Conservation (phyloP, 2,888 invertebrate species). For the Chymomyza procnemis region DNA sequence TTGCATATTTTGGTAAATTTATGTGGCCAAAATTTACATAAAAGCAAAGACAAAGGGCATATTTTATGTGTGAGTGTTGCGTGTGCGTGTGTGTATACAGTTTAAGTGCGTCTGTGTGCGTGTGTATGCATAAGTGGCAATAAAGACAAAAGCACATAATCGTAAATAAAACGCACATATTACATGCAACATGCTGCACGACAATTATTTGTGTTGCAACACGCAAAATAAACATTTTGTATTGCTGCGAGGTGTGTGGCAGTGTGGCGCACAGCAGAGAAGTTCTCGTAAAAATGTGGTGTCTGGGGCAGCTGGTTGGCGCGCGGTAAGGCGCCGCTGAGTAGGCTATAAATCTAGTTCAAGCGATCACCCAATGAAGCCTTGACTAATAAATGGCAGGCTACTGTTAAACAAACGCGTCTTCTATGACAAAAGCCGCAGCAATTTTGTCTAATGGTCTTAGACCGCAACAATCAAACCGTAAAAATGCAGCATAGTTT, state of each 20-base stretch:
- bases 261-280: constrained; percentile 24
- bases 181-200: constrained; percentile 65
- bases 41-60: constrained; percentile 37
- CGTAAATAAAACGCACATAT: constrained; percentile 55
- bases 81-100: constrained; percentile 9
- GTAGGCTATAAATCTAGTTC: no score
- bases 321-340: no score
- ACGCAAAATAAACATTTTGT: constrained; percentile 64
- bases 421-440: no score
- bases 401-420: no score
- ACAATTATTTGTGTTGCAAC: constrained; percentile 72
- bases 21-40: constrained; percentile 39
- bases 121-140: constrained; percentile 26
- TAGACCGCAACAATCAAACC: neutral
- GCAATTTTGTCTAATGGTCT: neutral
- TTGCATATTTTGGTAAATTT: constrained; percentile 1
- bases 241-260: constrained; percentile 5
- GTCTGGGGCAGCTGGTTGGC: no score
- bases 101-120: constrained; percentile 5
- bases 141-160: constrained; percentile 55
- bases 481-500: neutral
- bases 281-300: constrained; percentile 68
- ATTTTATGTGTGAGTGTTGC: no score
- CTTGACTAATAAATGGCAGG: no score
- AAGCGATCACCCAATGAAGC: no score